phyloP scores from a whole-genome alignment of 2,888 invertebrate genomes.

The Caenorhabditis doughertyi region DNA sequence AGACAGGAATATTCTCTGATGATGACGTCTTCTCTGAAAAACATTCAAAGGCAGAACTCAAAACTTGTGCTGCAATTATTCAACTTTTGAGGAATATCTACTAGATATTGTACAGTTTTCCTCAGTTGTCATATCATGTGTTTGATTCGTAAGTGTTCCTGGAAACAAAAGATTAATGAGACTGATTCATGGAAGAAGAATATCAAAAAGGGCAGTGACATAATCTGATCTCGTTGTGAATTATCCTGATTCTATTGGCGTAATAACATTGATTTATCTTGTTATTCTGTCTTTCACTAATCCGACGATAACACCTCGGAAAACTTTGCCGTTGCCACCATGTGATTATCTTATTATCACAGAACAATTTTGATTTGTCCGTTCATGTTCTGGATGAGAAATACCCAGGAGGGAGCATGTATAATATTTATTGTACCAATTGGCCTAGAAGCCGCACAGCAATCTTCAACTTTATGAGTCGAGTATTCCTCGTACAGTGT shows the following conservation, averaged over 20 bases:
- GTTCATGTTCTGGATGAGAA: too few species aligned
- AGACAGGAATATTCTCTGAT: not conserved
- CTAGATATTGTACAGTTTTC: too few species aligned
- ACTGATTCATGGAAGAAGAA: not conserved
- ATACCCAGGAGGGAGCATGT: not conserved
- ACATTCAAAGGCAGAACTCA: too few species aligned
- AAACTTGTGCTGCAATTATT: slow-evolving; percentile 76
- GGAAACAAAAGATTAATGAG: slow-evolving; percentile 32
- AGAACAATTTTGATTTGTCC: not conserved
- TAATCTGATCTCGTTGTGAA: slow-evolving; percentile 33
- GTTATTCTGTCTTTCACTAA: slow-evolving; percentile 70
- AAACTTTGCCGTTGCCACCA: not conserved
- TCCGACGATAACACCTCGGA: slow-evolving; percentile 23
- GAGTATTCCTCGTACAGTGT: too few species aligned
- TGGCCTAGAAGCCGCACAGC: too few species aligned
- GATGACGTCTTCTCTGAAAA: slow-evolving; percentile 81
- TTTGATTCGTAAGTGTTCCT: too few species aligned
- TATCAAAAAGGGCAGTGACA: not conserved
- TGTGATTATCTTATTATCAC: slow-evolving; percentile 20
- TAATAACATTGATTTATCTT: slow-evolving; percentile 52
- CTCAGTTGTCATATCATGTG: too few species aligned
- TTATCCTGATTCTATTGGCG: slow-evolving; percentile 21
- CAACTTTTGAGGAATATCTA: too few species aligned
- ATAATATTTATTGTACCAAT: too few species aligned
- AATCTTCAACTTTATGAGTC: too few species aligned